Evolutionary conservation across 2,888 invertebrate species (phyloP).

Genomic region (Plagiodera versicolora): DNA sequence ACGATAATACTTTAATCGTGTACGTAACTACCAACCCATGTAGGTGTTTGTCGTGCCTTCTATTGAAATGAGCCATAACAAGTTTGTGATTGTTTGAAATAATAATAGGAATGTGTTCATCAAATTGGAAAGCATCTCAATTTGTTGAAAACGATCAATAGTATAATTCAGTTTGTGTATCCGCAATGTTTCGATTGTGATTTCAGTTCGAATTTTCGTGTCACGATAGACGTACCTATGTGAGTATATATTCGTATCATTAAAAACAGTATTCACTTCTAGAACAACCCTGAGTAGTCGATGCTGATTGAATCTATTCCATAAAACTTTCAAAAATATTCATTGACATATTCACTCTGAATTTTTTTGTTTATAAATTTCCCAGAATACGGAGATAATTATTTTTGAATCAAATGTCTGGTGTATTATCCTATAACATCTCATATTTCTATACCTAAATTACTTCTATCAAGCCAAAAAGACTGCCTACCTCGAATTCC

Average conservation of each 20-base stretch:
- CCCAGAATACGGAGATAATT: too few relatives aligned
- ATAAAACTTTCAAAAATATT: too few relatives aligned
- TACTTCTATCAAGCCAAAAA: too few relatives aligned
- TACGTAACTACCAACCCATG: background rate
- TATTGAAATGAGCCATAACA: background rate
- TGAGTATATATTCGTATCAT: too few relatives aligned
- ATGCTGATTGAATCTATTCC: too few relatives aligned
- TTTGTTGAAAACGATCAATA: background rate
- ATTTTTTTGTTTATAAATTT: too few relatives aligned
- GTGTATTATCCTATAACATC: too few relatives aligned
- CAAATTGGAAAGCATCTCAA: background rate
- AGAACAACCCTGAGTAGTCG: background rate
- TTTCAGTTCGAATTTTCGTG: background rate
- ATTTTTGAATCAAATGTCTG: too few relatives aligned
- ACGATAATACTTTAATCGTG: background rate
- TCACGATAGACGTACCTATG: background rate
- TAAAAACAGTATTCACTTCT: too few relatives aligned
- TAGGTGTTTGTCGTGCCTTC: background rate
- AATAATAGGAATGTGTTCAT: slow-evolving; percentile 1
- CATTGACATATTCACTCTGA: too few relatives aligned
- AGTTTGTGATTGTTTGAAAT: background rate
- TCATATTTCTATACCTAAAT: too few relatives aligned
- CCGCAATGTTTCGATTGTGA: background rate
- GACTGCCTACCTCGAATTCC: too few relatives aligned
- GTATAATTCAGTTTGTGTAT: background rate